Base-by-base conservation (phyloP, 53 echinoderm and acorn worm genomes). In the Holothuria scabra region DNA sequence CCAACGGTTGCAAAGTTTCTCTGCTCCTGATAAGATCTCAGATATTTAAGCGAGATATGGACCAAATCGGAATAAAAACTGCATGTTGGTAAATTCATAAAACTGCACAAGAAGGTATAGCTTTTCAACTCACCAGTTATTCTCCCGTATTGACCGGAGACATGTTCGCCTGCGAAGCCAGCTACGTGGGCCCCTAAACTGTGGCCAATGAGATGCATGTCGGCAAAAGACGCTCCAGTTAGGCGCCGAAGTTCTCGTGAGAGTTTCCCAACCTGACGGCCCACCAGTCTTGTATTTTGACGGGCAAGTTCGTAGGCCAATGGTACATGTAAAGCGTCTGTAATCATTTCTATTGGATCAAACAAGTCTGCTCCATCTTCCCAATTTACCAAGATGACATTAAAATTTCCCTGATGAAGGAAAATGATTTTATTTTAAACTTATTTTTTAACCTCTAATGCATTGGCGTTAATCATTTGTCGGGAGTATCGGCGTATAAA, bases 361-460 rank as follows among this genome's bases (percentile, higher is more conserved):
- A 52, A 23, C 16, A 76, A 56, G 18, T 14, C 52, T 20, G 76
- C 76, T 19, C 76, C 76, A 22, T 76, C 26, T 30, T 56, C 26
- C 76, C 76, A 76, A 56, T 76, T 56, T 18, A 76, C 76, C 30
- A 76, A 18, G 56, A 76, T 76, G 28, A 76, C 76, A 56, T 76
- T 76, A 7, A 76, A 49, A 21, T 76, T 28, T 10, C 76, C 76
- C 76, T 76, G 41, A 8, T 41, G 41, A 41, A 41, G 41, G 10
- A 41, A 41, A 6, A 41, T 41, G 41, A 41, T 41, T 41, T 41
- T 41, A 5, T 8, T 41, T 41, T 41, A 41, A n/a, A 5, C 10
- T 41, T 41, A 41, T 41, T 41, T 41, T 8, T 8, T 41, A 41
- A 10, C 6, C 41, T 3, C 41, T 41, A 10, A 41, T 6, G 41